A percentile compares a stretch with the other conserved stretches of the same genome.
phyloP scores from a whole-genome alignment of 2,888 invertebrate species.

The Dynastes grantii region DNA sequence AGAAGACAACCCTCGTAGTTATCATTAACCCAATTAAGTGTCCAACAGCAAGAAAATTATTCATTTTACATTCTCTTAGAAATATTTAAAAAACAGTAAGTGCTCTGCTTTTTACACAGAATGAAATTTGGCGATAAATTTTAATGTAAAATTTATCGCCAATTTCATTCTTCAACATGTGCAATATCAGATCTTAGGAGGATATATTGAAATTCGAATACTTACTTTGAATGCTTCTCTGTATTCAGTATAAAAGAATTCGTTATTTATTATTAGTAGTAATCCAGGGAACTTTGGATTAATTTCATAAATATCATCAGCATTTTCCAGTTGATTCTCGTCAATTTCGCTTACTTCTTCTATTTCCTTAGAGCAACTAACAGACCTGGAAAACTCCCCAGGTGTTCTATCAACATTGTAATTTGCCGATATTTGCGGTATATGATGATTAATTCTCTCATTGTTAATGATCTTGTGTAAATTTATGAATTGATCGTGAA shows the following conservation, averaged over 20 bases:
- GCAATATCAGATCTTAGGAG: no score
- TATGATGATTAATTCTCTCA: background rate
- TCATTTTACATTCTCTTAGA: no score
- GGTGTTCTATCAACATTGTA: conserved; percentile 37
- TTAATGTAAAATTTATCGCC: no score
- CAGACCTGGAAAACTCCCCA: background rate
- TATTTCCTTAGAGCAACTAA: background rate
- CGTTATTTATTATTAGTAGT: conserved; percentile 70
- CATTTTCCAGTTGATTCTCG: background rate
- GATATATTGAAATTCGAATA: background rate
- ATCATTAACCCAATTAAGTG: no score
- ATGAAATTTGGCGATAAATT: no score
- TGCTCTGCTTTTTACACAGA: no score
- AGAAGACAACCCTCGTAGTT: no score
- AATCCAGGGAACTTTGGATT: conserved; percentile 64
- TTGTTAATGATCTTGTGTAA: conserved; percentile 28
- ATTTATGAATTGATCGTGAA: conserved; percentile 54
- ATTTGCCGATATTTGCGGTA: background rate
- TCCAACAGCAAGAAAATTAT: no score
- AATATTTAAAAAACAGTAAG: no score
- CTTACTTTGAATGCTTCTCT: conserved; percentile 54
- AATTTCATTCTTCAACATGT: no score
- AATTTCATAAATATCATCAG: conserved; percentile 59
- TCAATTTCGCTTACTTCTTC: conserved; percentile 15
- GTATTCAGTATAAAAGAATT: conserved; percentile 63